Percentiles rank a stretch among this genome's conserved stretches.
phyloP scores from a whole-genome alignment of 2,113 vertebrate genomes.

The Neolamprologus sp. region DNA sequence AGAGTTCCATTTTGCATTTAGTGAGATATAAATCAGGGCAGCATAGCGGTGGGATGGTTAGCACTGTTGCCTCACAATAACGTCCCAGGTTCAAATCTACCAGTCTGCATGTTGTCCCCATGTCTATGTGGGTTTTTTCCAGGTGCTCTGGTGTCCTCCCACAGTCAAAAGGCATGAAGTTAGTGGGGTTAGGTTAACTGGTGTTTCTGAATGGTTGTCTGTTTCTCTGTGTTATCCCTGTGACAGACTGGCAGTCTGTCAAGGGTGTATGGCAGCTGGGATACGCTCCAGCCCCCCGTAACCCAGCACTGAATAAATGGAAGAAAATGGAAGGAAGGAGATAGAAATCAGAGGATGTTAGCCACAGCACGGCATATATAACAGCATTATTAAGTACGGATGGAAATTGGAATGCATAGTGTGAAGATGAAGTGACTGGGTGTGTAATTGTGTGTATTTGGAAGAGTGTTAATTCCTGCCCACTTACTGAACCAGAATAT shows the following conservation, averaged over 20 bases:
- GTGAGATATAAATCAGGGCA: background rate
- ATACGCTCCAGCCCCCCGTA: fast-evolving
- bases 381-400: background rate
- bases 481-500: background rate
- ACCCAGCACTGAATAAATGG: background rate
- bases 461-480: background rate
- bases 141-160: background rate
- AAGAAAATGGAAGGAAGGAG: background rate
- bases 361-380: background rate
- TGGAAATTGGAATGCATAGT: background rate
- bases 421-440: background rate
- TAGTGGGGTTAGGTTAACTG: background rate
- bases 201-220: background rate
- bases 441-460: background rate
- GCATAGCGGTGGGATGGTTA: background rate
- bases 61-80: background rate
- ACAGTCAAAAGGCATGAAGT: background rate
- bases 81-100: background rate
- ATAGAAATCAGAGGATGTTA: background rate
- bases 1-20: background rate
- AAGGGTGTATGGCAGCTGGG: background rate
- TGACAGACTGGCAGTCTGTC: background rate
- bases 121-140: background rate
- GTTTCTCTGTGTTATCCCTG: background rate
- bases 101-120: background rate